Evolutionary conservation across 2,797 vertebrate genomes (phyloP).

Genomic region (Clarias laeviceps): DNA sequence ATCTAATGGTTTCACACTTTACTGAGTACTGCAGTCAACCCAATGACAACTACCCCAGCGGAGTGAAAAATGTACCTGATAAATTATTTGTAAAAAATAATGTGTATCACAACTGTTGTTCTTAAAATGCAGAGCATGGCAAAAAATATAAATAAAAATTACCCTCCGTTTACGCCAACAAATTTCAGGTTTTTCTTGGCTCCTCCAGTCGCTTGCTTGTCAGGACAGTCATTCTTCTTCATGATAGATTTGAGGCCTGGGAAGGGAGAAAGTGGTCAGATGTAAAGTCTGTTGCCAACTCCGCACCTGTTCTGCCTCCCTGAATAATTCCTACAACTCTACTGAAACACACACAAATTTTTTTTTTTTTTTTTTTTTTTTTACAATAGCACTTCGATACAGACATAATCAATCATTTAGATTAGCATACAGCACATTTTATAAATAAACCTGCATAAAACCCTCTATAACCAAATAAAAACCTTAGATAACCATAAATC

Average conservation of each 20-base stretch:
- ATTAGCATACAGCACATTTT: background rate
- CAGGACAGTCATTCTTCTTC: slow-evolving; percentile 94
- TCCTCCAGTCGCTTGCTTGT: slow-evolving; percentile 85
- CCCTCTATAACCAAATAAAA: background rate
- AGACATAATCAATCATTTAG: slow-evolving; percentile 5
- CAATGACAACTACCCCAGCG: background rate
- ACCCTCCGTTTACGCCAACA: slow-evolving; percentile 99
- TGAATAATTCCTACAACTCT: background rate
- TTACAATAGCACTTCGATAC: too few relatives aligned
- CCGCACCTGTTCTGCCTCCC: slow-evolving; percentile 22
- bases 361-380: background rate
- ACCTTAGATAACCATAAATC: background rate
- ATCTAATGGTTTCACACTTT: background rate
- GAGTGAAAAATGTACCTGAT: background rate
- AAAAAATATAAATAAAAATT: slow-evolving; percentile 68
- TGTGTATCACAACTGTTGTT: background rate
- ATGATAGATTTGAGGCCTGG: slow-evolving; percentile 98
- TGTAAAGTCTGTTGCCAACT: slow-evolving; percentile 27
- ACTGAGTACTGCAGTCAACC: background rate
- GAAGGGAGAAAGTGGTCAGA: slow-evolving; percentile 66
- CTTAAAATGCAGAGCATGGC: background rate
- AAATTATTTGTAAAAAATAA: background rate
- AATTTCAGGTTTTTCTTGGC: slow-evolving; percentile 99
- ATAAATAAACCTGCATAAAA: background rate
- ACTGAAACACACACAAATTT: background rate